Evolutionary conservation across 2,888 invertebrate genomes (phyloP).

Genomic region (Miltochrista miniata): DNA sequence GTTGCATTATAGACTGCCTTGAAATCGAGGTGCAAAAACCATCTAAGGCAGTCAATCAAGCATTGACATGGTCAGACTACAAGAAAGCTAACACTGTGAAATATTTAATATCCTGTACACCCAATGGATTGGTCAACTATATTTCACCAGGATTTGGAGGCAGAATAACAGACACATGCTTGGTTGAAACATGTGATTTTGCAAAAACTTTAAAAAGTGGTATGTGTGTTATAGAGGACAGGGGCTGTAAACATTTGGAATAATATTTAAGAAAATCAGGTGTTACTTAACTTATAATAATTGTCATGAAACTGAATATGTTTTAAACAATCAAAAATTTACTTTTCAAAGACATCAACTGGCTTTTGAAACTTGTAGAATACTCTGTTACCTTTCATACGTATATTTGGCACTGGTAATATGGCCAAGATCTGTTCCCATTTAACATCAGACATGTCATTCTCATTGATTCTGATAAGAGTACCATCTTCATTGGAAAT

Average conservation of each 20-base stretch:
- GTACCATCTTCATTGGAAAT: neutral
- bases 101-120: slow-evolving; percentile 39
- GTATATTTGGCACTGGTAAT: neutral
- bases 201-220: slow-evolving; percentile 3
- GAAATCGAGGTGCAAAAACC: slow-evolving; percentile 57
- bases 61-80: slow-evolving; percentile 52
- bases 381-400: neutral
- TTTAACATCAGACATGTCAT: neutral
- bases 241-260: slow-evolving; percentile 16
- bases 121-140: slow-evolving; percentile 37
- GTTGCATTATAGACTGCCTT: slow-evolving; percentile 52
- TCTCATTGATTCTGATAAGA: neutral
- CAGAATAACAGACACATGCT: slow-evolving; percentile 16
- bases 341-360: neutral
- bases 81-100: slow-evolving; percentile 42
- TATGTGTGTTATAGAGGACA: slow-evolving; percentile 8
- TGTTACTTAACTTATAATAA: no score
- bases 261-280: slow-evolving; percentile 1
- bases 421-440: neutral
- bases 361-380: neutral
- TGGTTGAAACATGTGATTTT: slow-evolving; percentile 17
- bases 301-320: no score
- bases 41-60: slow-evolving; percentile 41
- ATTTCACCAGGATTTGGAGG: slow-evolving; percentile 38
- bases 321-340: neutral